phyloP scores from a whole-genome alignment of 2,888 invertebrate genomes.

The Didymodactylos carnosus region DNA sequence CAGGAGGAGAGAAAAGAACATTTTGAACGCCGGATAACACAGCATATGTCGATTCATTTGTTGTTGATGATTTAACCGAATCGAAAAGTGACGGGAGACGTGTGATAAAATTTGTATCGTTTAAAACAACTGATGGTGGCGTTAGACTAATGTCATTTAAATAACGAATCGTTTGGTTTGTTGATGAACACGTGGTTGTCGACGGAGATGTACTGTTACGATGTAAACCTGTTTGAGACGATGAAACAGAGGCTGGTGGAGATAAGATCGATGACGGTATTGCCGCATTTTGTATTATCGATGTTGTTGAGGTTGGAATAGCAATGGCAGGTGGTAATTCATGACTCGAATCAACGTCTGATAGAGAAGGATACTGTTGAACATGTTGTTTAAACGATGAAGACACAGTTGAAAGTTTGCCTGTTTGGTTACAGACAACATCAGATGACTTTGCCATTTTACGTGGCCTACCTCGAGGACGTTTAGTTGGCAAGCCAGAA shows the following conservation, averaged over 20 bases:
- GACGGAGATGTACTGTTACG: not conserved
- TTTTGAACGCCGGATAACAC: not conserved
- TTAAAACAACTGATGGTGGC: not conserved
- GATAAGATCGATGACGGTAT: not conserved
- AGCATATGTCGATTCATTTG: not conserved
- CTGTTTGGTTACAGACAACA: too few relatives aligned
- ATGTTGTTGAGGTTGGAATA: not conserved
- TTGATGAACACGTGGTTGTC: too few relatives aligned
- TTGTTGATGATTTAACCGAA: not conserved
- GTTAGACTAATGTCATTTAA: not conserved
- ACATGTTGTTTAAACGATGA: too few relatives aligned
- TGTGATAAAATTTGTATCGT: not conserved
- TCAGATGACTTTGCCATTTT: too few relatives aligned
- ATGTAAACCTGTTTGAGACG: not conserved
- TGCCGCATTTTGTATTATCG: not conserved
- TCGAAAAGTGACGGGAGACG: not conserved
- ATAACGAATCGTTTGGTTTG: not conserved
- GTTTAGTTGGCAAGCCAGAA: not conserved
- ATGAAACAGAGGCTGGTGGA: not conserved
- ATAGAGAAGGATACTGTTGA: too few relatives aligned
- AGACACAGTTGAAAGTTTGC: too few relatives aligned
- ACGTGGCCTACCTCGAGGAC: not conserved
- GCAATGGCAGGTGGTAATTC: not conserved
- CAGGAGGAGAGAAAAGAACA: not conserved
- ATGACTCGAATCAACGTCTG: too few relatives aligned